Evolutionary conservation across 2,888 invertebrate genomes (phyloP).

Genomic region (Drosophila acutilabella): DNA sequence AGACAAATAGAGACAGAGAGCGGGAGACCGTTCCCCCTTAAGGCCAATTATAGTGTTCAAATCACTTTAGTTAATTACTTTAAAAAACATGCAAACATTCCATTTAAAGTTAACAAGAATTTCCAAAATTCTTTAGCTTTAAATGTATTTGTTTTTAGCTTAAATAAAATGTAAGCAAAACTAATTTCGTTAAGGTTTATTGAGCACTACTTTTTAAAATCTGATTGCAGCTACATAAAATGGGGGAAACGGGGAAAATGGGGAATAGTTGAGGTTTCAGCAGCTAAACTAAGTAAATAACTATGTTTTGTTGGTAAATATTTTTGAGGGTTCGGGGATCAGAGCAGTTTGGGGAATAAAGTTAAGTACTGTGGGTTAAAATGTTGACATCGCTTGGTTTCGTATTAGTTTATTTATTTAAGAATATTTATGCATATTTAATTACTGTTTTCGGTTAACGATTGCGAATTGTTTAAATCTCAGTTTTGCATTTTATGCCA

Average conservation of each 20-base stretch:
- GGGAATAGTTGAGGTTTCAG: constrained; percentile 9
- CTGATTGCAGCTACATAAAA: constrained; percentile 52
- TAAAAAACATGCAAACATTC: constrained; percentile 57
- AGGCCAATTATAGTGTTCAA: constrained; percentile 9
- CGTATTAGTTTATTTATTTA: constrained; percentile 31
- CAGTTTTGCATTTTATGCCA: constrained; percentile 83
- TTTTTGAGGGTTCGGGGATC: constrained; percentile 18
- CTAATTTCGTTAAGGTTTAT: constrained; percentile 64
- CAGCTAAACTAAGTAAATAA: constrained; percentile 45
- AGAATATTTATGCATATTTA: constrained; percentile 33
- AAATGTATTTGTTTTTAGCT: constrained; percentile 34
- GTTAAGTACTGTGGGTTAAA: constrained; percentile 79
- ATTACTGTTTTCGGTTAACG: constrained; percentile 43
- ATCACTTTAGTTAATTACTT: constrained; percentile 18
- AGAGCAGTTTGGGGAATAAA: constrained; percentile 33
- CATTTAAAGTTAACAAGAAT: constrained; percentile 23
- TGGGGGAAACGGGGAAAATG: background rate
- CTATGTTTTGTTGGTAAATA: constrained; percentile 36
- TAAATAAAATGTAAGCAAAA: constrained; percentile 66
- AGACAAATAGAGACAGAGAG: constrained; percentile 4
- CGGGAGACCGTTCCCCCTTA: constrained; percentile 2
- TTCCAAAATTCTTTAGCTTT: constrained; percentile 28
- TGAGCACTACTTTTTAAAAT: constrained; percentile 60
- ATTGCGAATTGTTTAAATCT: constrained; percentile 58
- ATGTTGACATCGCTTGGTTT: constrained; percentile 85